Evolutionary conservation across 92 coral and sea anemone genomes (phyloP).

Genomic region (Porites rus): DNA sequence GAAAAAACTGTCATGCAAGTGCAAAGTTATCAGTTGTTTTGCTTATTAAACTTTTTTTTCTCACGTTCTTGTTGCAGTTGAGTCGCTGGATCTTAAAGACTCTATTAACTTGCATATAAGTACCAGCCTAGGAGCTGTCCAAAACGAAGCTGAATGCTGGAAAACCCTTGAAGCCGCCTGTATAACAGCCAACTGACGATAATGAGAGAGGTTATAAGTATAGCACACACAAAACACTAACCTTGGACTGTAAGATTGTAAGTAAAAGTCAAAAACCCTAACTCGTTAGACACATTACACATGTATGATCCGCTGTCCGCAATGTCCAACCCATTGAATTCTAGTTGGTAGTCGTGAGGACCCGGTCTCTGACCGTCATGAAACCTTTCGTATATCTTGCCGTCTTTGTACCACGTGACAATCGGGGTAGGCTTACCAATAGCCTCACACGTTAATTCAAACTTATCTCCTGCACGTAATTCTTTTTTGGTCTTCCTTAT

Average conservation of each 20-base stretch:
- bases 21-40: too few relatives aligned
- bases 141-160: too few relatives aligned
- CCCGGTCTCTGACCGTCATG: constrained; percentile 11
- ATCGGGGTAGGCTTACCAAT: constrained; percentile 54
- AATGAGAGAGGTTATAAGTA: too few relatives aligned
- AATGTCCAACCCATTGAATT: constrained; percentile 56
- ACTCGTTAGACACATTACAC: constrained; percentile 83
- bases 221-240: constrained; percentile 19
- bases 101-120: too few relatives aligned
- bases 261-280: constrained; percentile 73
- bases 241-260: constrained; percentile 79
- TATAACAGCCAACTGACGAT: too few relatives aligned
- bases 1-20: too few relatives aligned
- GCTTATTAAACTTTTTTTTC: too few relatives aligned
- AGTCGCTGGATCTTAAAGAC: too few relatives aligned
- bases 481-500: constrained; percentile 20
- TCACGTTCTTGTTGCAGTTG: too few relatives aligned
- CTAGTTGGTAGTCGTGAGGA: constrained; percentile 49
- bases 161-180: too few relatives aligned
- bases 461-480: constrained; percentile 40
- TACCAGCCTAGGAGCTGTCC: too few relatives aligned
- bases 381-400: not conserved
- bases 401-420: constrained; percentile 59
- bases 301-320: constrained; percentile 71
- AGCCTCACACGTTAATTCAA: constrained; percentile 53